Evolutionary conservation across 2,113 vertebrate species (phyloP).

Genomic region (Brienomyrus longianalis): DNA sequence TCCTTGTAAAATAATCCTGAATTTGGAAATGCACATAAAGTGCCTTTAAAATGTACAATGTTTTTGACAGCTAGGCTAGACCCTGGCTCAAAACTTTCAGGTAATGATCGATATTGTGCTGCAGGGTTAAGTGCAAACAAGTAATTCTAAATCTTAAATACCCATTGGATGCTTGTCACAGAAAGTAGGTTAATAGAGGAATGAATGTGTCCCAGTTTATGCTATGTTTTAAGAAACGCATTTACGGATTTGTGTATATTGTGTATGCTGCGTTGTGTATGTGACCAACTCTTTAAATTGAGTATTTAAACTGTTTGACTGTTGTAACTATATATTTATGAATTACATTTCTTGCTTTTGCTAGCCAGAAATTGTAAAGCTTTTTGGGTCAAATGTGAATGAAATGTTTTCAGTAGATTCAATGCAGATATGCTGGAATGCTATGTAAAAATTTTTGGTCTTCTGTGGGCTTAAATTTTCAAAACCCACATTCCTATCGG

Average conservation of each 20-base stretch:
- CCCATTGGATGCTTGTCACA: background rate
- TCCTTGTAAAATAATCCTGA: background rate
- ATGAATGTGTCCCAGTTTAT: background rate
- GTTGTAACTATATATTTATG: constrained; percentile 44
- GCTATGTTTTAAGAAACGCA: background rate
- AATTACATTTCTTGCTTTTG: constrained; percentile 41
- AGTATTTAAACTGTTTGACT: constrained; percentile 39
- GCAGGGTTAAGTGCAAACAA: background rate
- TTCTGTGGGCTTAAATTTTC: background rate
- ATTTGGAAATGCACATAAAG: background rate
- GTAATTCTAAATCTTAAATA: background rate
- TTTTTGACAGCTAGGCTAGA: background rate
- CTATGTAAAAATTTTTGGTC: background rate
- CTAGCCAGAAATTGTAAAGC: constrained; percentile 6
- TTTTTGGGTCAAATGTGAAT: background rate
- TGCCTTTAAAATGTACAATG: background rate
- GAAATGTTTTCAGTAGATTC: constrained; percentile 10
- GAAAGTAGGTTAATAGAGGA: background rate
- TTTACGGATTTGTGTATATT: background rate
- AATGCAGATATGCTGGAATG: constrained; percentile 28
- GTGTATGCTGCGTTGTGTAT: constrained; percentile 27
- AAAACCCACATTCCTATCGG: background rate
- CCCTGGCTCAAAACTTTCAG: background rate
- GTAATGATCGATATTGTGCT: background rate
- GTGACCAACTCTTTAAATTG: constrained; percentile 19